Conservation (phyloP, 2,797 vertebrate species). For the Varecia variegata region DNA sequence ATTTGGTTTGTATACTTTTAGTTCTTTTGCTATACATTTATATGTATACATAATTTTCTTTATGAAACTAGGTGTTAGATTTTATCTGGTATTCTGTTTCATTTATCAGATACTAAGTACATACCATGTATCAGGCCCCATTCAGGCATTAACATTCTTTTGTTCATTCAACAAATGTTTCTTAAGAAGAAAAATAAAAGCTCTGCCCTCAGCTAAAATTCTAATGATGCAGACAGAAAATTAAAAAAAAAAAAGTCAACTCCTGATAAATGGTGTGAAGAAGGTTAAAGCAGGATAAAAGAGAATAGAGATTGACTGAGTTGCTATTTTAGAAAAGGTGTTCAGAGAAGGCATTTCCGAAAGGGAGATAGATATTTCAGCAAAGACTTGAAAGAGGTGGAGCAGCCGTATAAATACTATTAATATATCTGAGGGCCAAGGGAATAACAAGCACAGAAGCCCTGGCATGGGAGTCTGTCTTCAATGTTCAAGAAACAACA, state of each 20-base stretch:
- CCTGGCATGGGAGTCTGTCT: background rate
- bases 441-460: background rate
- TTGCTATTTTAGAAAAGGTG: background rate
- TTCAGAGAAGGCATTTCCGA: background rate
- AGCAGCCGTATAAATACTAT: background rate
- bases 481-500: background rate
- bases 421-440: background rate
- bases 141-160: background rate
- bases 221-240: background rate
- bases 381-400: background rate
- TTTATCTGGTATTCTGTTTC: constrained; percentile 22
- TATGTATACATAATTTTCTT: background rate
- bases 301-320: background rate
- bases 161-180: background rate
- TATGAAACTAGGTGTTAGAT: background rate
- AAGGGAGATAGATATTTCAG: background rate
- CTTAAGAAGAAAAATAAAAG: constrained; percentile 17
- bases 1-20: background rate
- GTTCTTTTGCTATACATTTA: background rate
- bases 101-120: background rate
- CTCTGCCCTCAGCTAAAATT: background rate
- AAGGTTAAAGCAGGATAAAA: constrained; percentile 8
- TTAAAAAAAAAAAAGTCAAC: background rate
- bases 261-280: background rate
- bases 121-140: background rate